These are phyloP conservation scores for Sorex fumeus DNA, from an alignment of 2,113 vertebrate genomes.

Conservation along the genomic window DNA sequence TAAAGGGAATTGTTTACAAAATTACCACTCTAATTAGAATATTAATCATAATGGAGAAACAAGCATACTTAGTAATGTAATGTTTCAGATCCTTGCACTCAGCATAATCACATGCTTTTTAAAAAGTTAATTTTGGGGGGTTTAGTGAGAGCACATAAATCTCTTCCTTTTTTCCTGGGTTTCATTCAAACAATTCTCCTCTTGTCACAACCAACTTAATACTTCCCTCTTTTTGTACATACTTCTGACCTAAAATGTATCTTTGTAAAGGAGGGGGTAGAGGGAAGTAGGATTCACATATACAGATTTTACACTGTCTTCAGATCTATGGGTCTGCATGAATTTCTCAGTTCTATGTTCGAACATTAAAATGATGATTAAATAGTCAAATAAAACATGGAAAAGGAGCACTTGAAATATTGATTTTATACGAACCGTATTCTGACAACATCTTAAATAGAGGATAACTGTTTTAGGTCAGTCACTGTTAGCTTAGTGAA, in stretches of 20 bases:
- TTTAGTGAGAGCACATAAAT: not conserved
- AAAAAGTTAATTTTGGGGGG: not conserved
- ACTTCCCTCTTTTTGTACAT: not conserved
- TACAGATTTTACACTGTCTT: not conserved
- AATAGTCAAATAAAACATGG: conserved; percentile 32
- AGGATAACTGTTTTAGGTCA: conserved; percentile 15
- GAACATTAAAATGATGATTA: not conserved
- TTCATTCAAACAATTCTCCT: conserved; percentile 35
- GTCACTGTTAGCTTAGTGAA: not conserved
- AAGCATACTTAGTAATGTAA: not conserved
- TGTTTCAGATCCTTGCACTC: conserved; percentile 23
- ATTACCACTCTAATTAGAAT: conserved; percentile 9
- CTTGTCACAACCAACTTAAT: not conserved
- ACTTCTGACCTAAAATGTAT: not conserved
- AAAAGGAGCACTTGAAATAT: not conserved
- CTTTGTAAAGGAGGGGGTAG: not conserved
- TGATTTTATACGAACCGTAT: not conserved
- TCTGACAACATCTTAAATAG: conserved; percentile 2
- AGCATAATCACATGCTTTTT: not conserved
- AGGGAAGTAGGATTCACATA: not conserved
- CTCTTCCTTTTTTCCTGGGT: not conserved
- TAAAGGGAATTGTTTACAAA: conserved; percentile 39
- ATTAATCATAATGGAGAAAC: conserved; percentile 27
- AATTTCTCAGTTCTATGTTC: conserved; percentile 11
- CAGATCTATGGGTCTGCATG: not conserved